These are phyloP conservation scores for Meleagris gallopavo DNA, from an alignment of 2,113 vertebrate species.

Conservation along the genomic window DNA sequence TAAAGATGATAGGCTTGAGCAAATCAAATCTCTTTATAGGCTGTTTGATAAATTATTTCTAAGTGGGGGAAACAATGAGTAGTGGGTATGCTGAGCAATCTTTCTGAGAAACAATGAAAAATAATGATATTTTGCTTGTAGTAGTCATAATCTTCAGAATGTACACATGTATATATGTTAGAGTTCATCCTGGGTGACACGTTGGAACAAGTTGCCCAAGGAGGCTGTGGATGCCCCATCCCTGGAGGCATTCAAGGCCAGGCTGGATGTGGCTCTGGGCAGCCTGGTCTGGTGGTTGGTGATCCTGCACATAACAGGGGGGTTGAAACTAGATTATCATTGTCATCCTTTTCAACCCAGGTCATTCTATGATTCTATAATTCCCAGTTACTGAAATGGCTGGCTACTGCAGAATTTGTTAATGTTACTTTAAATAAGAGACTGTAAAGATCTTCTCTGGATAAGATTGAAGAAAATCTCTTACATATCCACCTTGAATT, in stretches of 20 bases:
- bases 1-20: not conserved
- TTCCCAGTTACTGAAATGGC: not conserved
- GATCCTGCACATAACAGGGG: no score
- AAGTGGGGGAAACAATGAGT: not conserved
- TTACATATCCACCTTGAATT: not conserved
- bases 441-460: not conserved
- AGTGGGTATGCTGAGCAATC: not conserved
- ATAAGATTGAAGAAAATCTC: not conserved
- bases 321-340: no score
- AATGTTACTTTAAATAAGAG: not conserved
- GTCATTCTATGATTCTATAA: no score
- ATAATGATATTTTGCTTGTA: not conserved
- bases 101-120: not conserved
- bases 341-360: no score
- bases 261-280: no score
- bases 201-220: no score
- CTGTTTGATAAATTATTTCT: not conserved
- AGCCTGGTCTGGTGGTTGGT: no score
- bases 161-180: not conserved
- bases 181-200: not conserved
- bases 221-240: no score
- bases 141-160: not conserved
- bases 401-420: not conserved
- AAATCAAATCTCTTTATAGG: not conserved
- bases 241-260: no score